Evolutionary conservation across 2,113 vertebrate species (phyloP), one percentile per base, ranked within the genome.

Genomic region (Holacanthus passer): DNA sequence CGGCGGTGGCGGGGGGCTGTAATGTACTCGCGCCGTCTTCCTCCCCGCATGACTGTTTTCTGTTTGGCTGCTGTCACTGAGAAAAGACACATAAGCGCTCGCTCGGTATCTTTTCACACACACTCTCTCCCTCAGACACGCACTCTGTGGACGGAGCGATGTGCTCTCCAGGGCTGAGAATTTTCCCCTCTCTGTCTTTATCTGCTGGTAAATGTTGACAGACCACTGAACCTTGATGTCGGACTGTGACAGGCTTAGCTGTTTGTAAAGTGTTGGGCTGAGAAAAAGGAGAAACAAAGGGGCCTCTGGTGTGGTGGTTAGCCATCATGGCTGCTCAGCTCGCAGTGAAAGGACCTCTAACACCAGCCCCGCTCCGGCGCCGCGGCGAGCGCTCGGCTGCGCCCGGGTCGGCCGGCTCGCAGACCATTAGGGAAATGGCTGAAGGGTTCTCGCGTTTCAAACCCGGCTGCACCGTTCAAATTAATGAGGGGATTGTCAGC

Each of bases 171-270:
- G 96, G 96, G 96, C 93, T 89, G 91, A 32, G 84, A 93, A 91
- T 96, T 94, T 96, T 90, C 95, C 75, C 88, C 93, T 96, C 96
- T 95, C 95, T 92, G 95, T 97, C 97, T 98, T 97, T 96, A 98
- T 98, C 95, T 92, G 91, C 93, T 89, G 95, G 94, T 96, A 95
- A 96, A 96, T 94, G 95, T 94, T 98, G 97, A 98, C 96, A 96
- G 97, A 96, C 96, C 96, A 96, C 90, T 97, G 97, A 96, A 97
- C 96, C 96, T 96, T 96, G 95, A 94, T 95, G 94, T 93, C 90
- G 90, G 94, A 74, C 89, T 63, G 93, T 96, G 97, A 96, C 96
- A 96, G 95, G 95, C 96, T 95, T 93, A 91, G 95, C 94, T 94
- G 92, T 95, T 96, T 93, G 91, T 94, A 90, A 93, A 95, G 95